Base-by-base conservation (phyloP, 2,888 invertebrate genomes). In the Cryptocephalus primarius region DNA sequence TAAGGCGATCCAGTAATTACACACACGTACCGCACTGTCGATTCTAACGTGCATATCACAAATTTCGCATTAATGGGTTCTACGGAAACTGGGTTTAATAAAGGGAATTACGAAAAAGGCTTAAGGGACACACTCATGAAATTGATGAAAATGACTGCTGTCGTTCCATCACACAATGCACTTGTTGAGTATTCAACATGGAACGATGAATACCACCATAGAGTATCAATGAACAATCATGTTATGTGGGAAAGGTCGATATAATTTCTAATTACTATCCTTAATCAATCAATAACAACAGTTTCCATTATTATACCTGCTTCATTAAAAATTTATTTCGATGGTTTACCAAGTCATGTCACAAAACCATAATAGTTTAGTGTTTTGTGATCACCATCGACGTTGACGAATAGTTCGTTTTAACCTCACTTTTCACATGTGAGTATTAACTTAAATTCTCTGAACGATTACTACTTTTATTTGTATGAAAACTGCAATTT, bases 111-210 rank as follows among this genome's bases (percentile, higher is more conserved):
- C 51, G 46, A 51, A 45, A 49, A 47, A 55, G 59, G 57, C 54
- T 56, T 45, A 54, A 49, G 48, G 53, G 59, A 60, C 55, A 59
- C 53, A 55, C 58, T 57, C 55, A 48, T 58, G 53, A 51, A 51
- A 54, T n/a, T 61, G 60, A 60, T 60, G 64, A 64, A 63, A 56
- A 59, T 57, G 60, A 62, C 43, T 36, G 33, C 31, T 13, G 33
- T 31, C 33, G 13, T 32, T 43, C 66, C 65, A 66, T 64, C 64
- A 66, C 67, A 68, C 60, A 68, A 69, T 68, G 67, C 69, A 68
- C 65, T 67, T 67, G 67, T 66, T 67, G 65, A 63, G 57, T 61
- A 55, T 60, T 53, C 22, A 4, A 4, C 22, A n/a, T n/a, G n/a
- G n/a, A n/a, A n/a, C n/a, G n/a, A n/a, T n/a, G n/a, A n/a, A n/a